Base-by-base conservation (phyloP, 2,888 invertebrate genomes). In the Micoletzkya japonica region DNA sequence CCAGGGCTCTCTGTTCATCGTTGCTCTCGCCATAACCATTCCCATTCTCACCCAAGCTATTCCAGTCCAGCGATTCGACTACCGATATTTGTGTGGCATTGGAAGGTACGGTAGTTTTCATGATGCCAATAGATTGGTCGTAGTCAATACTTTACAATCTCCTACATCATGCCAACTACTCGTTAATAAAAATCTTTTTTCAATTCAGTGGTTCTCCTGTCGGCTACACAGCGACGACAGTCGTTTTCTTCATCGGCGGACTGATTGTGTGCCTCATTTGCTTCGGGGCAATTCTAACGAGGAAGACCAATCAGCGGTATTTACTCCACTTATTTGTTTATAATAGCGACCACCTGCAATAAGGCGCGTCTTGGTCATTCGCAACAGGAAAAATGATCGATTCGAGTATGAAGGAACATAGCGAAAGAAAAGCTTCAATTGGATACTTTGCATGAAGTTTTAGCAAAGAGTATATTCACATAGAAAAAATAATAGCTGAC, bases 41-140 rank as follows among this genome's bases (percentile, higher is more conserved):
- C 76, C 76, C 4, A 56, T 73, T 37, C 68, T 72, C 26, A 72
- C 77, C 6, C 63, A 61, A 10, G 76, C 72, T 3, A 81, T 83
- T 69, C 81, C 80, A 2, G 81, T 81, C 20, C 76, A 78, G 36
- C 73, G 76, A 26, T 83, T 78, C 69, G 71, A 74, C 30, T 82
- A 77, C 70, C 78, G 83, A 50, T 83, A 81, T 70, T 66, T 83
- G n/a, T 83, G 83, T 68, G 81, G 76, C 14, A 80, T 83, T 49
- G 83, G 79, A 56, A 76, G 77, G 82, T 81, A 28, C 17, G 60
- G 14, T 44, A 14, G 44, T 39, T 39, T 10, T 10, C 17, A 39
- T 39, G 39, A 39, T n/a, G n/a, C n/a, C n/a, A n/a, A n/a, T n/a
- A n/a, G n/a, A n/a, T n/a, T 17, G 1, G 2, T 28, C 30, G 2